A percentile compares a stretch with the other conserved stretches of the same genome.
Conservation (phyloP, 1,140 invertebrate genomes). For the Trichonephila inaurata region DNA sequence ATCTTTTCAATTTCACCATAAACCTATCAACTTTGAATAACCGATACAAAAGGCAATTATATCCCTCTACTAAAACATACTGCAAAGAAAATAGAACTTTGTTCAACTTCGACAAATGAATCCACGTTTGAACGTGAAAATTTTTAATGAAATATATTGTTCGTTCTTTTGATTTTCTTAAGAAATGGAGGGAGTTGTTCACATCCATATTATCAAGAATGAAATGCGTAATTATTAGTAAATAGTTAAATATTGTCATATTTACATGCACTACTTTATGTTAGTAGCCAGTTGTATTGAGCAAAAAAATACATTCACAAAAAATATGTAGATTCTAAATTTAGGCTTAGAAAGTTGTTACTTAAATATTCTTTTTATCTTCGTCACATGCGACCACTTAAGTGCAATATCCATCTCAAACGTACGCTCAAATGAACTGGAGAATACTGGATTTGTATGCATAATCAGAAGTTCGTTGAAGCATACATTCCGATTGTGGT, state of each 20-base stretch:
- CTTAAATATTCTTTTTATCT: not conserved
- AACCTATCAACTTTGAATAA: not conserved
- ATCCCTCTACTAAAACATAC: too few species aligned
- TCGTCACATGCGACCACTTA: not conserved
- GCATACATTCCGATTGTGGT: not conserved
- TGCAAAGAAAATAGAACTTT: not conserved
- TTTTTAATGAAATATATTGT: not conserved
- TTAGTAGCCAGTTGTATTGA: slow-evolving; percentile 25
- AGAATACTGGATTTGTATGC: not conserved
- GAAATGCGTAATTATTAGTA: not conserved
- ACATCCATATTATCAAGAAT: not conserved
- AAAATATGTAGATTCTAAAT: not conserved
- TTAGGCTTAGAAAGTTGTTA: not conserved
- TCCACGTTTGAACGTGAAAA: not conserved
- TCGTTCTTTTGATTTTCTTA: not conserved
- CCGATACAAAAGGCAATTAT: not conserved
- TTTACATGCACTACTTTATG: slow-evolving; percentile 30
- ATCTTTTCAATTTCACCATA: not conserved
- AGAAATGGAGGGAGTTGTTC: not conserved
- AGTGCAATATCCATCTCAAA: not conserved
- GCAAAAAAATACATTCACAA: slow-evolving; percentile 1
- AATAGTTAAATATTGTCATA: slow-evolving; percentile 21
- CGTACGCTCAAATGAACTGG: not conserved
- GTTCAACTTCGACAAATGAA: not conserved
- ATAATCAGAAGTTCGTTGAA: not conserved